phyloP scores from a whole-genome alignment of 1,140 invertebrate genomes.

The Lepidurus arcticus region DNA sequence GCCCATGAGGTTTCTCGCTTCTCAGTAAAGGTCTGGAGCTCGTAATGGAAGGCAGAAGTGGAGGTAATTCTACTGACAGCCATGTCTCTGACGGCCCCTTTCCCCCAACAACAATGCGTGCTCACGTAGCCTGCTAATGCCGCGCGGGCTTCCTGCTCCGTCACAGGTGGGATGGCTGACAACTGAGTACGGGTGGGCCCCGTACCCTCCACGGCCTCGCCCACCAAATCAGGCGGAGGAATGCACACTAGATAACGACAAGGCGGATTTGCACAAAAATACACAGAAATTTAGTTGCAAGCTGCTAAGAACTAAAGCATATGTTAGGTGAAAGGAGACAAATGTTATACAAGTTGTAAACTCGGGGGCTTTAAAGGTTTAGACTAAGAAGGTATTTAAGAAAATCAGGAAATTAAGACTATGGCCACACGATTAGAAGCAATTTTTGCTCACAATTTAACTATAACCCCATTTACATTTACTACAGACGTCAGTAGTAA shows the following conservation, averaged over 20 bases:
- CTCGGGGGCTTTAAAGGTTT: too few relatives aligned
- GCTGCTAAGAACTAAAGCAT: not conserved
- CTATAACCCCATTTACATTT: too few relatives aligned
- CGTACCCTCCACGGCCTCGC: constrained; percentile 34
- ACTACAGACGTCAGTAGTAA: too few relatives aligned
- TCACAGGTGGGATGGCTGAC: constrained; percentile 43
- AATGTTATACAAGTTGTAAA: too few relatives aligned
- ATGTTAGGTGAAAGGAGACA: too few relatives aligned
- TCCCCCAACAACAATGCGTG: constrained; percentile 54
- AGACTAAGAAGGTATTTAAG: too few relatives aligned
- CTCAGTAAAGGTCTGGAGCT: constrained; percentile 56
- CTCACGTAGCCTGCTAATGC: constrained; percentile 48
- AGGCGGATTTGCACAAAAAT: not conserved
- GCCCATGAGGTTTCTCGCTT: constrained; percentile 52
- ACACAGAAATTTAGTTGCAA: not conserved
- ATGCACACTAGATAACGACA: constrained; percentile 38
- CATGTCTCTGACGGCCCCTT: constrained; percentile 49
- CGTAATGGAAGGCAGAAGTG: constrained; percentile 54
- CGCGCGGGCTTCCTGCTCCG: constrained; percentile 49
- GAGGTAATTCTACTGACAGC: constrained; percentile 49
- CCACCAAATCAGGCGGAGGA: constrained; percentile 37
- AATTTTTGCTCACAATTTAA: too few relatives aligned
- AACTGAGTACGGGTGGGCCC: constrained; percentile 35
- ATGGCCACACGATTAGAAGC: too few relatives aligned
- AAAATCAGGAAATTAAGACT: too few relatives aligned